These are phyloP conservation scores for Aegithalos caudatus DNA, from an alignment of 2,113 vertebrate species.

Conservation along the genomic window DNA sequence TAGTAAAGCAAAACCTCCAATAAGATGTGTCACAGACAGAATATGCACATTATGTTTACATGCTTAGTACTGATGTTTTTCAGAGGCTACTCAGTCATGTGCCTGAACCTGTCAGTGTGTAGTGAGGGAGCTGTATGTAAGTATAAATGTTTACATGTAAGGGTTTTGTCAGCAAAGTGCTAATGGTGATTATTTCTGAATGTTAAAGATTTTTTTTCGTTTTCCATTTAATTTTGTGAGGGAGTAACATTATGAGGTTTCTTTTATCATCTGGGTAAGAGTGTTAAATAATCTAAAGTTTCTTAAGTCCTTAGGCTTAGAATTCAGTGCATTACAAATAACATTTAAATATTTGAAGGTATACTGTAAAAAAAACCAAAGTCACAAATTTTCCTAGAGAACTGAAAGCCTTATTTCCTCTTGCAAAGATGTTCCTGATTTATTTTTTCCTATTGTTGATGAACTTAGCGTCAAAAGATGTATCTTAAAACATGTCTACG, in stretches of 20 bases:
- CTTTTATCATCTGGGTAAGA: neutral
- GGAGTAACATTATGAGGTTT: neutral
- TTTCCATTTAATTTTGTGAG: neutral
- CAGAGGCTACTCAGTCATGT: neutral
- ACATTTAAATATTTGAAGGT: neutral
- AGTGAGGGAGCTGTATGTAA: neutral
- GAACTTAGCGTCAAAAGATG: neutral
- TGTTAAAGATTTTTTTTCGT: neutral
- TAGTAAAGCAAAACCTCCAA: neutral
- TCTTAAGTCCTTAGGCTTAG: neutral
- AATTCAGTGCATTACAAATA: neutral
- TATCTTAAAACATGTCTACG: neutral
- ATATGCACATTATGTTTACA: neutral
- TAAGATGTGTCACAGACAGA: neutral
- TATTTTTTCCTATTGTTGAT: neutral
- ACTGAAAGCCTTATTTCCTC: neutral
- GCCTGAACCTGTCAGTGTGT: neutral
- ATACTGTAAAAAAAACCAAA: neutral
- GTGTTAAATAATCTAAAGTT: neutral
- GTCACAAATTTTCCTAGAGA: neutral
- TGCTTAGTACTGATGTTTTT: neutral
- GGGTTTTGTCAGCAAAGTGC: neutral
- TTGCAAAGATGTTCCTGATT: neutral
- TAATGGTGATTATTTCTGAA: neutral
- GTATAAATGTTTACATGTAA: neutral